Evolutionary conservation across 2,797 vertebrate genomes (phyloP), one percentile per base, ranked within the genome.

Genomic region (Gouania willdenowi): DNA sequence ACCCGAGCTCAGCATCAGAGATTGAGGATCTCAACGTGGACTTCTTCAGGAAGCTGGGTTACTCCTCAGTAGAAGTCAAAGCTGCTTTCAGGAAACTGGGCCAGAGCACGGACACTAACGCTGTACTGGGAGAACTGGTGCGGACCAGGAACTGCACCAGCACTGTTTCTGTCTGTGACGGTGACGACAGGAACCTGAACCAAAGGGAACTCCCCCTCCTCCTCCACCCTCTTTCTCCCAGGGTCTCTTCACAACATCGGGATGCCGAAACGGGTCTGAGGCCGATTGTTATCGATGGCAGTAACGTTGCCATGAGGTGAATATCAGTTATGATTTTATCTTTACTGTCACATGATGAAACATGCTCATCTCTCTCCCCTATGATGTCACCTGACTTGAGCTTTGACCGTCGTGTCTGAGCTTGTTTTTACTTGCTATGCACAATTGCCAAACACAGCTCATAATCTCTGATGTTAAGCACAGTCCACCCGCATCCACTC

Each of bases 291-390:
- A 95, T 98, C 17, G 97, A 99, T 0, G 97, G 95, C 23, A 98
- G 97, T 84, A 98, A 99, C 5, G 94, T 99, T 45, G 95, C 97
- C 48, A 98, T 98, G 92, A 98, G 95, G 97, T 99, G 80, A 67
- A 8, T 11, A 7, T 20, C 20, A 20, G 20, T 3, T 3, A 20
- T 20, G 19, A 19, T 6, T 1, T 5, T 20, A 4, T 20, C 6
- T 20, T n/a, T n/a, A n/a, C n/a, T n/a, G n/a, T n/a, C n/a, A n/a
- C n/a, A n/a, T n/a, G n/a, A n/a, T n/a, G n/a, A n/a, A n/a, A n/a
- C n/a, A n/a, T n/a, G n/a, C n/a, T n/a, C n/a, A n/a, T n/a, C n/a
- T n/a, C n/a, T n/a, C n/a, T n/a, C n/a, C n/a, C n/a, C n/a, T n/a
- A n/a, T n/a, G n/a, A n/a, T n/a, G n/a, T n/a, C n/a, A n/a, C n/a